A percentile compares a stretch with the other conserved stretches of the same genome.
phyloP scores from a whole-genome alignment of 2,113 vertebrate species.

The Reinhardtius hippoglossoides region DNA sequence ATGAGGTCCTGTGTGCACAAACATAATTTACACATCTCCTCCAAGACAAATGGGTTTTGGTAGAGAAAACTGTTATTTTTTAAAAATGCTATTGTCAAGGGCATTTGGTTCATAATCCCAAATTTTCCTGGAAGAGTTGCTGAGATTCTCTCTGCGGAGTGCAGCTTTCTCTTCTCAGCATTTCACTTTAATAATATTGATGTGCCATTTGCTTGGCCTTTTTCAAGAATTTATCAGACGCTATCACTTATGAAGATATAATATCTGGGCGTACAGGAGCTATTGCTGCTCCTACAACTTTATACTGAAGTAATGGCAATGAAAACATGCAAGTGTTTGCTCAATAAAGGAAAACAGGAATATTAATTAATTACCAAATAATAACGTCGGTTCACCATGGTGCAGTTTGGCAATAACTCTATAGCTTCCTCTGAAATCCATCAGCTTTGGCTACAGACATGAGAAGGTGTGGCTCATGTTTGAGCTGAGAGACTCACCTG shows the following conservation, averaged over 20 bases:
- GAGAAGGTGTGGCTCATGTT: no score
- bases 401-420: no score
- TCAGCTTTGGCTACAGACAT: no score
- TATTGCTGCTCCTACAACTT: background rate
- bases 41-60: constrained; percentile 13
- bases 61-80: background rate
- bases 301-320: background rate
- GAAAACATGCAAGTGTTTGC: background rate
- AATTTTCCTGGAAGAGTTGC: constrained; percentile 1
- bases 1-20: background rate
- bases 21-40: constrained; percentile 2
- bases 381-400: no score
- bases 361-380: no score
- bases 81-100: constrained; percentile 30
- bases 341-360: no score
- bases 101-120: constrained; percentile 23
- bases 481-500: no score
- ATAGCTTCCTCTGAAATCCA: no score
- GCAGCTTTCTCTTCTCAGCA: constrained; percentile 18
- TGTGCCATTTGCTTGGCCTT: constrained; percentile 30
- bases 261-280: background rate
- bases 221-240: constrained; percentile 9
- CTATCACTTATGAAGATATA: constrained; percentile 1
- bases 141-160: constrained; percentile 1
- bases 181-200: constrained; percentile 33